Conservation (phyloP, 2,888 invertebrate species). For the Lepas anatifera region DNA sequence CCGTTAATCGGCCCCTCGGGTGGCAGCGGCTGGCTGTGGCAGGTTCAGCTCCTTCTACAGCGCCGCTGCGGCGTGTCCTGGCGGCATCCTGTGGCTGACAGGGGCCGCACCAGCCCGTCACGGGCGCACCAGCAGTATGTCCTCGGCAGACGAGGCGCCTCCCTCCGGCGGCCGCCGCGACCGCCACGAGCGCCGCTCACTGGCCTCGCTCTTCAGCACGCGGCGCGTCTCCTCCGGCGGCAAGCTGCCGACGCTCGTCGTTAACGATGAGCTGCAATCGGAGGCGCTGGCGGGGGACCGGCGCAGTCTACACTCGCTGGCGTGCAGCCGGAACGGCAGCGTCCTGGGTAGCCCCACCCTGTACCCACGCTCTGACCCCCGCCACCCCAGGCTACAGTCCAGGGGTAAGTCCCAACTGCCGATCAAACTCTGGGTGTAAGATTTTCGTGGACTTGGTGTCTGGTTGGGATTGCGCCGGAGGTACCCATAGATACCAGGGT, state of each 20-base stretch:
- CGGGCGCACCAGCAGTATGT: neutral
- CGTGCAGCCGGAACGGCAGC: neutral
- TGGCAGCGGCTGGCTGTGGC: no score
- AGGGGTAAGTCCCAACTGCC: neutral
- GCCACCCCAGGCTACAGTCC: neutral
- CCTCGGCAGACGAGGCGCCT: neutral
- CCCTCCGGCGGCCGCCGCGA: neutral
- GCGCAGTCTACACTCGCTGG: neutral
- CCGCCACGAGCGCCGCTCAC: neutral
- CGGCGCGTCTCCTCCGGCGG: neutral
- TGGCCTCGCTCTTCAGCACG: neutral
- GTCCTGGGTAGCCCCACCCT: neutral
- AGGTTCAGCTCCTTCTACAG: no score
- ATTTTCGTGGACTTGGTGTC: no score
- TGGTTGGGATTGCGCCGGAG: no score
- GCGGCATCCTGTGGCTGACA: no score
- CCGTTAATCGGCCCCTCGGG: no score
- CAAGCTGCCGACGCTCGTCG: slow-evolving; percentile 11
- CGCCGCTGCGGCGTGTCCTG: no score
- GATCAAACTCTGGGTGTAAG: no score
- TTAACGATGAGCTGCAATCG: slow-evolving; percentile 1
- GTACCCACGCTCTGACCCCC: neutral
- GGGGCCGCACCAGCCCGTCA: no score
- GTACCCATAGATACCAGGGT: no score
- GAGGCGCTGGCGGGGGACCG: neutral